Conservation (phyloP, 2,113 vertebrate genomes). For the Hippocampus mohnikei region DNA sequence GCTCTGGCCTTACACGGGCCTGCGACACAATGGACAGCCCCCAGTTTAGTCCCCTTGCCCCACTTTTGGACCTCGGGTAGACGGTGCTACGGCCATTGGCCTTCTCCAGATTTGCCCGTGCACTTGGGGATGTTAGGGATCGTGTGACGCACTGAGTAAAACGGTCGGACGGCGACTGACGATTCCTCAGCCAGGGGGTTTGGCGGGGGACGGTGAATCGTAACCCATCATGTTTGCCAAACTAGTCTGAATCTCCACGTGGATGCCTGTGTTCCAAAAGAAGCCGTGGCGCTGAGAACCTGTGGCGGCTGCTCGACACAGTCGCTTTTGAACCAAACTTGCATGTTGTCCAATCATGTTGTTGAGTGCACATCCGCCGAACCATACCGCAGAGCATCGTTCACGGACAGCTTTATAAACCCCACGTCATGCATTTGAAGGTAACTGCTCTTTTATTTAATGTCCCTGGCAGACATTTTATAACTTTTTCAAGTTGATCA, state of each 20-base stretch:
- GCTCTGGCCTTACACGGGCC: conserved; percentile 84
- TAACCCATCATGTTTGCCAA: conserved; percentile 47
- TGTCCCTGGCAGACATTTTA: conserved; percentile 42
- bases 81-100: conserved; percentile 9
- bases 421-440: conserved; percentile 40
- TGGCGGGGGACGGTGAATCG: conserved; percentile 35
- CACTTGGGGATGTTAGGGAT: conserved; percentile 3
- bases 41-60: conserved; percentile 68
- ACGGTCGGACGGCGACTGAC: conserved; percentile 45
- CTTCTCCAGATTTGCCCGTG: conserved; percentile 11
- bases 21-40: conserved; percentile 83
- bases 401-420: conserved; percentile 42
- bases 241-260: conserved; percentile 34
- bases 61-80: neutral
- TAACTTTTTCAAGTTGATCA: conserved; percentile 38
- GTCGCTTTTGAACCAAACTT: neutral
- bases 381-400: neutral
- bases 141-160: conserved; percentile 8
- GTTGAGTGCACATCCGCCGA: conserved; percentile 8
- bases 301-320: neutral
- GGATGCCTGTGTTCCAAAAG: neutral
- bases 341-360: conserved; percentile 23
- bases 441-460: conserved; percentile 17
- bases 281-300: neutral
- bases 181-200: conserved; percentile 19